A percentile compares a stretch with the other conserved stretches of the same genome.
These are phyloP conservation scores for Lepidotrigona ventralis DNA, from an alignment of 1,140 invertebrate genomes.

Conservation along the genomic window DNA sequence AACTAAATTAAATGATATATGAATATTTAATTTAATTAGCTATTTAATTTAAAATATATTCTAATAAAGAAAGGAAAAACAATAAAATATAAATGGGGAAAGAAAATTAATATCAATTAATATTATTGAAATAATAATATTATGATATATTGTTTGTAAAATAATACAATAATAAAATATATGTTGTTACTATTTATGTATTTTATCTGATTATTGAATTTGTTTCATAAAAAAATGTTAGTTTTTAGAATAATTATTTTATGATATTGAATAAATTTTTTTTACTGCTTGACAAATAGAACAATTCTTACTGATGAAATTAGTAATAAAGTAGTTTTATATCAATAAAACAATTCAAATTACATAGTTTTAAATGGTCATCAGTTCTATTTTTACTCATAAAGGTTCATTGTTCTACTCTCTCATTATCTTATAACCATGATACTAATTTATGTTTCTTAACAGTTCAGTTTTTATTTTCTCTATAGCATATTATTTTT, in stretches of 20 bases:
- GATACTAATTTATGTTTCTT: neutral
- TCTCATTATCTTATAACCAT: neutral
- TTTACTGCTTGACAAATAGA: neutral
- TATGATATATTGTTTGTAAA: too few relatives aligned
- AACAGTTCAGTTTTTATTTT: neutral
- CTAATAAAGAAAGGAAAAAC: neutral
- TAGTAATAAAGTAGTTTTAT: neutral
- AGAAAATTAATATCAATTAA: too few relatives aligned
- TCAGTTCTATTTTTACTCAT: constrained; percentile 9
- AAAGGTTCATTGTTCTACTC: neutral
- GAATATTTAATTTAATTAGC: neutral
- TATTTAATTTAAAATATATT: neutral
- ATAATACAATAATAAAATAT: neutral
- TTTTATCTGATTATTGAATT: neutral
- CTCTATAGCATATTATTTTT: neutral
- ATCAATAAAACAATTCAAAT: neutral
- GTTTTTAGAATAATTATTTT: neutral
- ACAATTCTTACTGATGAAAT: neutral
- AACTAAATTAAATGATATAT: neutral
- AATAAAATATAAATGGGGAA: too few relatives aligned
- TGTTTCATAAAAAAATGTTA: neutral
- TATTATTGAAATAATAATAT: too few relatives aligned
- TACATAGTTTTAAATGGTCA: constrained; percentile 3
- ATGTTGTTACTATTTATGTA: neutral
- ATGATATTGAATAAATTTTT: neutral